Evolutionary conservation across 2,113 vertebrate genomes (phyloP), one percentile per base, ranked within the genome.

Genomic region (Psilopsiagon aymara): DNA sequence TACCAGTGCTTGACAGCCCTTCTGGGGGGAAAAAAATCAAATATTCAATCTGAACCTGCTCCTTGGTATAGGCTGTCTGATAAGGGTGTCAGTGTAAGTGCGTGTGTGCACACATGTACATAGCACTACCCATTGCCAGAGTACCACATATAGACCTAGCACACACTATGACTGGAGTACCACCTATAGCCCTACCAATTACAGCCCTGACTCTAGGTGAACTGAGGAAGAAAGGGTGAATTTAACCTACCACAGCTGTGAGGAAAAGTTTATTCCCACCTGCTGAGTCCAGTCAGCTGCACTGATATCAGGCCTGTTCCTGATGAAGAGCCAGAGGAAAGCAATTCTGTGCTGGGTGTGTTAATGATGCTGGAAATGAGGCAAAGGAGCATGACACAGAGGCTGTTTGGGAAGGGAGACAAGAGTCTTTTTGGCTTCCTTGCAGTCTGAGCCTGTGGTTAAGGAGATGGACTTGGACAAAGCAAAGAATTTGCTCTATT

Each of bases 21-120:
- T 64, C 31, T 37, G 9, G 21, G 41, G 46, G 33, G 51, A 18
- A 76, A 52, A 1, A 6, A 79, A 57, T 84, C 21, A 59, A 16
- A 39, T 25, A n/a, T 19, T 16, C 23, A 33, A 6, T 21, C 20
- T 62, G 39, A 84, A 44, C 24, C 29, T 75, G 27, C 44, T 75
- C n/a, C 12, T 89, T 86, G n/a, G 43, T 39, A 53, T 16, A 46
- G 25, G 7, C 37, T 77, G 21, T 37, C 33, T 47, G 25, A 17
- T 44, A 60, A 51, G 31, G 19, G 31, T 27, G 25, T 16, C 12
- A 24, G 23, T 24, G 9, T 51, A 15, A 16, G 51, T 7, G 52
- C 3, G 11, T 8, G 6, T 12, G 6, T 7, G 1, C 2, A 2
- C 6, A 10, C 6, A 13, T 12, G 5, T 11, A 3, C 10, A 20